Conservation (phyloP, 2,888 invertebrate genomes). For the Galeopsomyia nigrocyanea region DNA sequence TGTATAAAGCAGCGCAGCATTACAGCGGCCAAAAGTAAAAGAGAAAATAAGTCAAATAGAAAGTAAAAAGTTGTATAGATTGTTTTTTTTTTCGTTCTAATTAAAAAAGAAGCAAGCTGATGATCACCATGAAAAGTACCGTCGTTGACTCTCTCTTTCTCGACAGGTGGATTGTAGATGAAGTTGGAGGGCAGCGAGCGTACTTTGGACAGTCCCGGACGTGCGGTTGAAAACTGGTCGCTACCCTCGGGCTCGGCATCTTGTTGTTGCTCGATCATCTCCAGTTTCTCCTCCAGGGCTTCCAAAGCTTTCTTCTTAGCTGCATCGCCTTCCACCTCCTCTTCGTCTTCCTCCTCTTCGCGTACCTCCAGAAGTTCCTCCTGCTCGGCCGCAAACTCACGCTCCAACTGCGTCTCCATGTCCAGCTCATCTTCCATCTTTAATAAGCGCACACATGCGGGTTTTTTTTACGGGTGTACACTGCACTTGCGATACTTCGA, state of each 20-base stretch:
- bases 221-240: conserved; percentile 54
- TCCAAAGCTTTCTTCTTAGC: conserved; percentile 51
- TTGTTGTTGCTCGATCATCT: conserved; percentile 69
- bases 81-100: too few relatives aligned
- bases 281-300: conserved; percentile 60
- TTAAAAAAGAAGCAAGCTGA: not conserved
- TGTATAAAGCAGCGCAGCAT: conserved; percentile 1
- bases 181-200: conserved; percentile 88
- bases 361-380: conserved; percentile 68
- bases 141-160: conserved; percentile 56
- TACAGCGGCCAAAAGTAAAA: not conserved
- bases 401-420: conserved; percentile 80
- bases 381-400: conserved; percentile 72
- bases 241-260: conserved; percentile 70
- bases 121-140: conserved; percentile 49
- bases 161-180: conserved; percentile 82
- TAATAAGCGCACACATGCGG: conserved; percentile 41
- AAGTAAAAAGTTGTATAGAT: not conserved
- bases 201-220: conserved; percentile 70
- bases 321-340: conserved; percentile 71
- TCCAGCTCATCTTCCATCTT: conserved; percentile 94
- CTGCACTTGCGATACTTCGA: not conserved
- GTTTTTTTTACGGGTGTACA: conserved; percentile 11
- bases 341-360: conserved; percentile 74
- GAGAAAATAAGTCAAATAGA: not conserved